phyloP scores from a whole-genome alignment of 2,797 vertebrate genomes.

The Leptatherina wallacei region DNA sequence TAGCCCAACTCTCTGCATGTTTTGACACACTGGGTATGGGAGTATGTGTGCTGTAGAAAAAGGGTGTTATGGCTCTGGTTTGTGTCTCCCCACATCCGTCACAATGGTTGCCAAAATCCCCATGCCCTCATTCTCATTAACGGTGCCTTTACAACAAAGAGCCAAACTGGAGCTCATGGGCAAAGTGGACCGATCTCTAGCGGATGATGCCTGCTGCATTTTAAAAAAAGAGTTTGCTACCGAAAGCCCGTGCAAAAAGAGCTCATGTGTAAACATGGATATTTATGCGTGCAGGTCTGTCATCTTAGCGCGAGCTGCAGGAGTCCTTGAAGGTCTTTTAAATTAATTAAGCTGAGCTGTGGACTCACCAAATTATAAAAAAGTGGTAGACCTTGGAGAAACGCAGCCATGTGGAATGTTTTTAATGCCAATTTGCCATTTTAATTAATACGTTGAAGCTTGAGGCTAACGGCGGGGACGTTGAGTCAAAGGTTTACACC shows the following conservation, averaged over 20 bases:
- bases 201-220: constrained; percentile 40
- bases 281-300: constrained; percentile 40
- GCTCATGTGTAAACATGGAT: constrained; percentile 47
- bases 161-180: constrained; percentile 35
- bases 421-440: constrained; percentile 39
- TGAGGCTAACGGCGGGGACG: constrained; percentile 26
- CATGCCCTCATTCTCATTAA: constrained; percentile 76
- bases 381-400: constrained; percentile 42
- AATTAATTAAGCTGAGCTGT: constrained; percentile 52
- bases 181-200: constrained; percentile 24
- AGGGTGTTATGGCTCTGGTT: constrained; percentile 55
- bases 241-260: constrained; percentile 26
- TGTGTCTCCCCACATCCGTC: constrained; percentile 60
- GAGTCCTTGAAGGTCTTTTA: constrained; percentile 41
- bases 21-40: constrained; percentile 59
- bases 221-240: constrained; percentile 18
- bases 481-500: constrained; percentile 46
- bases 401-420: constrained; percentile 43
- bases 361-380: constrained; percentile 30
- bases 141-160: constrained; percentile 46
- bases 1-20: constrained; percentile 44
- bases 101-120: constrained; percentile 65
- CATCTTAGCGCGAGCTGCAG: constrained; percentile 22
- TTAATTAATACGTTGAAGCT: constrained; percentile 52
- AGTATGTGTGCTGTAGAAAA: constrained; percentile 42